Evolutionary conservation across 2,888 invertebrate genomes (phyloP).

Genomic region (Orthonychiurus folsomi): DNA sequence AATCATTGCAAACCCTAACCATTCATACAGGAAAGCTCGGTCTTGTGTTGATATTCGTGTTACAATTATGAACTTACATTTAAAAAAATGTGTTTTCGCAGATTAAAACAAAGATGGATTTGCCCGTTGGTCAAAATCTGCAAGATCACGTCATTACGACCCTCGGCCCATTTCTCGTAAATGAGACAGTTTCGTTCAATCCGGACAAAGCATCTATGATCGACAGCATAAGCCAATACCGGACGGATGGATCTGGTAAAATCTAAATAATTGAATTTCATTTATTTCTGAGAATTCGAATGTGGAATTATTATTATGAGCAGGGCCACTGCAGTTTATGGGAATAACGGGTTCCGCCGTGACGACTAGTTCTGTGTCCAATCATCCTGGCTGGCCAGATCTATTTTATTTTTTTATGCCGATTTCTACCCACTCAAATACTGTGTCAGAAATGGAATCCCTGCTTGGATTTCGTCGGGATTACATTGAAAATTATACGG

Average conservation of each 20-base stretch:
- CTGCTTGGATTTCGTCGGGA: not conserved
- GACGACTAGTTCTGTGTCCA: not conserved
- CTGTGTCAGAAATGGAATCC: not conserved
- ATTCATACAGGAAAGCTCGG: too few relatives aligned
- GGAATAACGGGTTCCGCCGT: constrained; percentile 10
- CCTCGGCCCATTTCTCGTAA: constrained; percentile 33
- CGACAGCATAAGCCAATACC: constrained; percentile 25
- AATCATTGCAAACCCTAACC: too few relatives aligned
- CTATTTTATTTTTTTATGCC: not conserved
- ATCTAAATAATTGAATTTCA: constrained; percentile 28
- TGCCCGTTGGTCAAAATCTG: constrained; percentile 36
- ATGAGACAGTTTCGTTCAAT: constrained; percentile 28
- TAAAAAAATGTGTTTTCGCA: too few relatives aligned
- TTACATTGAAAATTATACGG: not conserved
- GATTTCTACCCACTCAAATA: not conserved
- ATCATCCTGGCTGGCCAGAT: not conserved
- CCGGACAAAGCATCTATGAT: constrained; percentile 30
- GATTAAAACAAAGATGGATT: constrained; percentile 30
- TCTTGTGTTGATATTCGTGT: too few relatives aligned
- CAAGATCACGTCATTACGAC: constrained; percentile 25
- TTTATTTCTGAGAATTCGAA: too few relatives aligned
- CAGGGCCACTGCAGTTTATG: constrained; percentile 19
- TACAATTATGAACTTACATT: too few relatives aligned
- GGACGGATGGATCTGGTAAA: constrained; percentile 30
- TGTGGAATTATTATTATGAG: not conserved